Evolutionary conservation across 2,888 invertebrate genomes (phyloP).

Genomic region (Chaitophorus viminalis): DNA sequence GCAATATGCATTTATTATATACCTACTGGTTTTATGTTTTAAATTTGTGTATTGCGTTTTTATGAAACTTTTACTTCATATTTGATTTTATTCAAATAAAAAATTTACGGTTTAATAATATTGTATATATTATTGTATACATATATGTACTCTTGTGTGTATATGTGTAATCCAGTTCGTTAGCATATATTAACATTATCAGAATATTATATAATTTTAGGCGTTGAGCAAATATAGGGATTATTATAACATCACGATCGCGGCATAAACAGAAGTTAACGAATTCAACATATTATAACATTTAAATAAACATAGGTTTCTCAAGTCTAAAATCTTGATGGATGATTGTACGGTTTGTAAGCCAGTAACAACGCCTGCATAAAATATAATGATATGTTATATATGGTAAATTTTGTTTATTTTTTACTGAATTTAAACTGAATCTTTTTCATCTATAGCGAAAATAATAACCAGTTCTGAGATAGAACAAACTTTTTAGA

Average conservation of each 20-base stretch:
- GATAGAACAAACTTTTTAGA: background rate
- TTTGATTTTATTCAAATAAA: too few species aligned
- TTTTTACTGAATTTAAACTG: background rate
- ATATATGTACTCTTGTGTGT: too few species aligned
- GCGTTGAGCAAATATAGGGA: background rate
- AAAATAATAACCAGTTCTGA: conserved; percentile 16
- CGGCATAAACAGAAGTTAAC: too few species aligned
- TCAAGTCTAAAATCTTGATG: background rate
- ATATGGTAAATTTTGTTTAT: background rate
- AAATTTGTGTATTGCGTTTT: too few species aligned
- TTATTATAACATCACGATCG: background rate
- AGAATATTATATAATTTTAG: background rate
- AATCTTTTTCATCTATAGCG: background rate
- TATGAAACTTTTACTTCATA: too few species aligned
- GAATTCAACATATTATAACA: too few species aligned
- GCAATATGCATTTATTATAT: too few species aligned
- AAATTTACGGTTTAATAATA: too few species aligned
- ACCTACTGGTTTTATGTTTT: too few species aligned
- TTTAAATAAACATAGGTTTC: too few species aligned
- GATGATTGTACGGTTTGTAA: background rate
- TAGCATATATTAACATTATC: background rate
- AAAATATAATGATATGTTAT: too few species aligned
- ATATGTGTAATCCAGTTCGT: conserved; percentile 3
- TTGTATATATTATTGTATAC: too few species aligned
- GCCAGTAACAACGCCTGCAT: background rate